These are phyloP conservation scores for Neodiprion fabricii DNA, from an alignment of 1,140 invertebrate genomes.

Conservation along the genomic window DNA sequence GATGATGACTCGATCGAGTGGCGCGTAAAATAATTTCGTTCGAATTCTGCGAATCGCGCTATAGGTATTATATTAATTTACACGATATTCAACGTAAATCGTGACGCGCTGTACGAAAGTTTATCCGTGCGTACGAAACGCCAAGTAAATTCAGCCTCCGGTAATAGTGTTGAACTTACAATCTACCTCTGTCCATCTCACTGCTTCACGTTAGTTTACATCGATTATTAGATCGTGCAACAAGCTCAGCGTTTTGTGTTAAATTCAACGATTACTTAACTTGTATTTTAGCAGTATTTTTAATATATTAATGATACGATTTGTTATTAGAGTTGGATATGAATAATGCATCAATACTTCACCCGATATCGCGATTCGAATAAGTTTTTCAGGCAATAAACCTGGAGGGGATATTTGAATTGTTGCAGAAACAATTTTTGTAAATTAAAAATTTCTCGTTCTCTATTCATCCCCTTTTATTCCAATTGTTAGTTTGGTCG, in stretches of 20 bases:
- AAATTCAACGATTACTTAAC: background rate
- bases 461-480: too few species aligned
- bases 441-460: too few species aligned
- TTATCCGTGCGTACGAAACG: too few species aligned
- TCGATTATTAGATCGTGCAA: background rate
- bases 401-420: background rate
- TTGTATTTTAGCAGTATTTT: background rate
- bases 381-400: background rate
- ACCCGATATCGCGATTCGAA: background rate
- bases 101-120: too few species aligned
- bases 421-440: background rate
- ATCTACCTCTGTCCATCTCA: background rate
- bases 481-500: background rate
- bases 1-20: too few species aligned
- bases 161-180: background rate
- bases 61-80: too few species aligned
- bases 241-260: background rate
- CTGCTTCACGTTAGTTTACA: conserved; percentile 2
- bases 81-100: too few species aligned
- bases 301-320: background rate
- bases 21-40: too few species aligned
- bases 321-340: background rate
- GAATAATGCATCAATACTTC: too few species aligned
- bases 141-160: too few species aligned
- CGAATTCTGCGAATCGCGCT: too few species aligned